Evolutionary conservation across 2,888 invertebrate genomes (phyloP), one percentile per base, ranked within the genome.

Genomic region (Phengaris alcon): DNA sequence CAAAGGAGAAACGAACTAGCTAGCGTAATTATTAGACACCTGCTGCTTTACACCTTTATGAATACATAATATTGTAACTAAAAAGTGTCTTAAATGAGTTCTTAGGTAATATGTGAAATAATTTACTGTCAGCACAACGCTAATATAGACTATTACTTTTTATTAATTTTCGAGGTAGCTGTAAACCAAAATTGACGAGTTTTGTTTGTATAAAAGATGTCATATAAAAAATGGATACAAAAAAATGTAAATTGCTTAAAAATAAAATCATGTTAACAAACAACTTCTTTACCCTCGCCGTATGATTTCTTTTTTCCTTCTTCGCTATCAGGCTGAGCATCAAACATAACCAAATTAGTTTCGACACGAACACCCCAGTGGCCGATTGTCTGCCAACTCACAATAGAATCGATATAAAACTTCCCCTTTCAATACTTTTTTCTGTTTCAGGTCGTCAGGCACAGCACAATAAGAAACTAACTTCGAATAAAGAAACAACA

Each of bases 261-360:
- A 70, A 72, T 52, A 54, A 54, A 57, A 75, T 70, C 78, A 77
- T 76, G 78, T 82, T 79, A 81, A 81, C 82, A 80, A 79, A 84
- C 84, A 82, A 82, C 82, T 80, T 79, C 78, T 79, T 79, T 77
- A 79, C 78, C 76, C 78, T 77, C 83, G 86, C 83, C 88, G 89
- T 88, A 90, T 89, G 89, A 89, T 91, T 90, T 88, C 84, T 84
- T 87, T 88, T 86, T 87, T 86, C 86, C 85, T 84, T 83, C 84
- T 85, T 77, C 78, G 81, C 87, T 90, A 91, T 90, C 90, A 87
- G 86, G 82, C 83, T 84, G 87, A 89, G 85, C 89, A 90, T 89
- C 88, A 82, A 82, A 84, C 82, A 82, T 87, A 88, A 88, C 87
- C 89, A 92, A 93, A 93, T 93, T 93, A 92, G 92, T 93, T 93